Evolutionary conservation across 2,888 invertebrate species (phyloP), one percentile per base, ranked within the genome.

Genomic region (Tenthredo distinguenda): DNA sequence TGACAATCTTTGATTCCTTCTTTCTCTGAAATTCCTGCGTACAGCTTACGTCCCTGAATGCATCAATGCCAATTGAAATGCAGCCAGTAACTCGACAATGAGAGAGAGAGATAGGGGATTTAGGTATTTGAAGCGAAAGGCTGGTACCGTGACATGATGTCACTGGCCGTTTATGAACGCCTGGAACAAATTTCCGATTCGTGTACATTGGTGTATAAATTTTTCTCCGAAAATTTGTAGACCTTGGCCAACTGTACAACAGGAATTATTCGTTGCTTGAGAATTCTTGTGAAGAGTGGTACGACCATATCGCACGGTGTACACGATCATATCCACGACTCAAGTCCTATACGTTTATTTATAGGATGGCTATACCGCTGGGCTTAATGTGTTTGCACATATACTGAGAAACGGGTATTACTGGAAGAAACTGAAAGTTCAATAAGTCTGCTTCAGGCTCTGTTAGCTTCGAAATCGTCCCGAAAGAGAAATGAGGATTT

Each of bases 1-100:
- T 26, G 26, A 62, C 9, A 15, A 68, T 58, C 47, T 40, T 68
- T 62, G 37, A 55, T n/a, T 7, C n/a, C 12, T 83, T 81, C 43
- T 76, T 85, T 84, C 82, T 83, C 81, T 84, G 50, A 40, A 83
- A 86, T 74, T 21, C 68, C 68, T 77, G n/a, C 77, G 50, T 26
- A 50, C 40, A 4, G 34, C 21, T n/a, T 40, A 21, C 37, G 43
- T 74, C 74, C 74, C 74, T 74, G 74, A 74, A 26, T 26, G 74
- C 77, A 55, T 77, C 47, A 77, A 77, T 50, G 77, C 77, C 55
- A 77, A 50, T 77, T 77, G 77, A 34, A 50, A 77, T 77, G 77
- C 77, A 77, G 55, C 1, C 18, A 10, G 77, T 50, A 77, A 34
- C 77, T 47, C 77, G 34, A 77, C 18, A 31, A 50, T 55, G 26